Percentiles rank a stretch among this genome's conserved stretches.
These are phyloP conservation scores for Athalia cordata DNA, from an alignment of 2,888 invertebrate species.

Conservation along the genomic window DNA sequence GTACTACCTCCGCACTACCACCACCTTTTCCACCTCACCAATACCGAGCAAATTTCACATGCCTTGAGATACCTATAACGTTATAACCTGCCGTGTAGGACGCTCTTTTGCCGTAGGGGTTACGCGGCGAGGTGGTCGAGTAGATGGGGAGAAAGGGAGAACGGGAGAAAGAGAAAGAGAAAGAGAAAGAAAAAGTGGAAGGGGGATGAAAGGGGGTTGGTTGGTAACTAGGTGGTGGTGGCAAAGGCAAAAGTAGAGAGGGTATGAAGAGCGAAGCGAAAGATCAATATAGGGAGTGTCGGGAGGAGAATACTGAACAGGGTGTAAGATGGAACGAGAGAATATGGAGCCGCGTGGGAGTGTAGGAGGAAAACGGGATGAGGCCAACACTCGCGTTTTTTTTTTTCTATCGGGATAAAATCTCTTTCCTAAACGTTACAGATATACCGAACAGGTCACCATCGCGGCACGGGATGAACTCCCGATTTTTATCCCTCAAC, in stretches of 20 bases:
- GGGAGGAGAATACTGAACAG: slow-evolving; percentile 60
- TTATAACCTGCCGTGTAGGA: background rate
- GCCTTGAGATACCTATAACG: slow-evolving; percentile 10
- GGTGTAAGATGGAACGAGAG: slow-evolving; percentile 56
- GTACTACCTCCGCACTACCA: background rate
- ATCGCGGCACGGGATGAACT: background rate
- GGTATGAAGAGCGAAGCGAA: slow-evolving; percentile 52
- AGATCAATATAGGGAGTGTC: slow-evolving; percentile 72
- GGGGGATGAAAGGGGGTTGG: slow-evolving; percentile 51
- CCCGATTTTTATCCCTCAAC: background rate
- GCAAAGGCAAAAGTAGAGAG: slow-evolving; percentile 46
- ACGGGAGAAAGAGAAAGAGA: slow-evolving; percentile 44
- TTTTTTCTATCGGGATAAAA: background rate
- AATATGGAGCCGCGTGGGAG: background rate
- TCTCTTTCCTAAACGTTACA: slow-evolving; percentile 13
- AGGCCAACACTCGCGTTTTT: background rate
- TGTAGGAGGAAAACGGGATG: background rate
- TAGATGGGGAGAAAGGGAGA: background rate
- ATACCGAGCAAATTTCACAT: background rate
- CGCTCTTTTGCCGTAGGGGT: slow-evolving; percentile 18
- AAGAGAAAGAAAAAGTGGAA: slow-evolving; percentile 51
- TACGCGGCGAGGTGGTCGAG: background rate
- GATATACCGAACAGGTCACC: slow-evolving; percentile 26
- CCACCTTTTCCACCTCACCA: too few relatives aligned
- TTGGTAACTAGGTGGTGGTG: slow-evolving; percentile 61